Evolutionary conservation across 2,113 vertebrate genomes (phyloP), one percentile per base, ranked within the genome.

Genomic region (Stigmatopora argus): DNA sequence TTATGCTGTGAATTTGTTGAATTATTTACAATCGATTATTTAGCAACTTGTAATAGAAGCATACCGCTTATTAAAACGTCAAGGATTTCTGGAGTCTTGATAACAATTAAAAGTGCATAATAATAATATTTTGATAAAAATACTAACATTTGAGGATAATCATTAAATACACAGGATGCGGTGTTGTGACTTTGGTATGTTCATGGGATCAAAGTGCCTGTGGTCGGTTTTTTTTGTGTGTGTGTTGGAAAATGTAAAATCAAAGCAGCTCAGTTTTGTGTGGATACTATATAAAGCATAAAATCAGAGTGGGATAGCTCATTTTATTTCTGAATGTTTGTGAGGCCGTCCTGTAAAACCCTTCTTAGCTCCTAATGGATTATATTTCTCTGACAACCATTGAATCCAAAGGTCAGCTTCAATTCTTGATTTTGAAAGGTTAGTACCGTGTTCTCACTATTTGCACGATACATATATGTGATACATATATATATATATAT

Each of bases 371-470:
- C 51, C 53, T 17, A 52, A 70, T 60, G 69, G 77, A 77, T 86
- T 69, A 72, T 66, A 71, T 80, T 77, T 57, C 80, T 53, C 51
- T 23, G 26, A 64, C 65, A 69, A 58, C 72, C 57, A 60, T 71
- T 78, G 48, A 81, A 78, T 79, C 34, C 65, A 80, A 81, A 84
- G 78, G 85, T 83, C 82, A 77, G 4, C n/a, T 57, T 19, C 64
- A 69, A 66, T 69, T 61, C 45, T 63, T 34, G 26, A 49, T 41
- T 60, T 58, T 18, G 34, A 64, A 47, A 64, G 44, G 62, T 64
- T 45, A 61, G 59, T 12, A 7, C 5, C 10, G 35, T 21, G 41
- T 61, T 61, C 58, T 64, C 46, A 35, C 26, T 66, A 26, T 38
- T 23, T 64, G 56, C 46, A 41, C 23, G 53, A 63, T 71, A 64